These are phyloP conservation scores for Acipenser oxyrinchus DNA, from an alignment of 2,797 vertebrate genomes.

Conservation along the genomic window DNA sequence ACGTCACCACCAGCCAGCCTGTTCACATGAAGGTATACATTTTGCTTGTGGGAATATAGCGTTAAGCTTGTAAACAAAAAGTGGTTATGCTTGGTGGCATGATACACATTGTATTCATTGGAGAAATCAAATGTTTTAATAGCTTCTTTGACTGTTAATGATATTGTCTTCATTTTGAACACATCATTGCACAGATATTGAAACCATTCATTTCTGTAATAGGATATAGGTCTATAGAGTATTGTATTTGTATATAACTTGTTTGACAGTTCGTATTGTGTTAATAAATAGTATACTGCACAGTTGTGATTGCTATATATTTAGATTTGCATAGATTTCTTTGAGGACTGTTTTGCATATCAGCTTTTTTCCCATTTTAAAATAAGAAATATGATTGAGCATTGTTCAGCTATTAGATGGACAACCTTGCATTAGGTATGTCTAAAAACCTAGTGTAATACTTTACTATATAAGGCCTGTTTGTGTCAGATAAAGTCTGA, in stretches of 20 bases:
- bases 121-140: slow-evolving; percentile 74
- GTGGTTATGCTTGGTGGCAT: slow-evolving; percentile 55
- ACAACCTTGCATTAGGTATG: not conserved
- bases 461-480: no score
- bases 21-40: slow-evolving; percentile 24
- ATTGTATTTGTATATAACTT: slow-evolving; percentile 48
- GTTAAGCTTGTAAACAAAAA: slow-evolving; percentile 52
- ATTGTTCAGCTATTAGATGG: not conserved
- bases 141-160: slow-evolving; percentile 75
- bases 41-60: slow-evolving; percentile 47
- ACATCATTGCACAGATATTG: slow-evolving; percentile 84
- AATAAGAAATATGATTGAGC: not conserved
- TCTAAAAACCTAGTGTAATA: no score
- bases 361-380: slow-evolving; percentile 4
- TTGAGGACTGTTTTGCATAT: slow-evolving; percentile 1
- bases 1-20: no score
- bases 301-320: slow-evolving; percentile 23
- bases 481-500: no score
- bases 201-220: slow-evolving; percentile 85
- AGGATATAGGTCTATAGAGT: slow-evolving; percentile 56
- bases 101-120: slow-evolving; percentile 59
- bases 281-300: slow-evolving; percentile 31
- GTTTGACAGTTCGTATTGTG: slow-evolving; percentile 42
- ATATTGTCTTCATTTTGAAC: slow-evolving; percentile 78
- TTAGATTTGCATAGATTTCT: slow-evolving; percentile 15